Percentiles rank a stretch among this genome's conserved stretches.
Conservation (phyloP, 2,888 invertebrate genomes). For the Odontomyia ornata region DNA sequence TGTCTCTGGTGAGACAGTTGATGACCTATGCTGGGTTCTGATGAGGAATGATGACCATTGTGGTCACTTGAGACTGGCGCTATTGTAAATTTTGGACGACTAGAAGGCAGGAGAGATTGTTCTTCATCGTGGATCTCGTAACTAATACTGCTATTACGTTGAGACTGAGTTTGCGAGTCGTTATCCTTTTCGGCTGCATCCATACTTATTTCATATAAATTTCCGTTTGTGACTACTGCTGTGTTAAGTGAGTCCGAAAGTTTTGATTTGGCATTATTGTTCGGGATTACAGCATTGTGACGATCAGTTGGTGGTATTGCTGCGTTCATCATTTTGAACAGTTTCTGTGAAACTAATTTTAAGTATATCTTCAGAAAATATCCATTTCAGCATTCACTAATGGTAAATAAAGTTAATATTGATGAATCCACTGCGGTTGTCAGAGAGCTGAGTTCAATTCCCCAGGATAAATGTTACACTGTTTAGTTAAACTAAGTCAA, state of each 20-base stretch:
- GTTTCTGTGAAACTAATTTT: too few species aligned
- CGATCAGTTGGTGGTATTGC: constrained; percentile 24
- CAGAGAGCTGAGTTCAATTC: too few species aligned
- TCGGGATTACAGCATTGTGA: constrained; percentile 11
- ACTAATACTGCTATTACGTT: neutral
- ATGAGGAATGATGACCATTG: neutral
- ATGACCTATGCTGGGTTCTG: neutral
- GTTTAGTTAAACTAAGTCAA: too few species aligned
- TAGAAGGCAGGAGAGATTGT: constrained; percentile 9
- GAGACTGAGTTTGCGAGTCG: neutral
- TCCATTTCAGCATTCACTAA: too few species aligned
- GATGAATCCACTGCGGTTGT: too few species aligned
- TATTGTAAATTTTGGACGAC: constrained; percentile 31
- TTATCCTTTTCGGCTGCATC: neutral
- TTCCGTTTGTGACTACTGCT: neutral
- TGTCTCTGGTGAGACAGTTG: neutral
- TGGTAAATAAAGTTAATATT: too few species aligned
- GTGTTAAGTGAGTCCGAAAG: neutral
- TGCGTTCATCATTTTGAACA: constrained; percentile 24
- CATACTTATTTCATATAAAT: neutral
- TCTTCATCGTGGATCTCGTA: constrained; percentile 10
- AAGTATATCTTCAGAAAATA: too few species aligned
- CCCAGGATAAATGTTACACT: too few species aligned
- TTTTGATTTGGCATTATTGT: neutral
- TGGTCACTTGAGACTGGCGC: constrained; percentile 14